These are phyloP conservation scores for Drosophila triauraria DNA, from an alignment of 1,140 invertebrate genomes.

Conservation along the genomic window DNA sequence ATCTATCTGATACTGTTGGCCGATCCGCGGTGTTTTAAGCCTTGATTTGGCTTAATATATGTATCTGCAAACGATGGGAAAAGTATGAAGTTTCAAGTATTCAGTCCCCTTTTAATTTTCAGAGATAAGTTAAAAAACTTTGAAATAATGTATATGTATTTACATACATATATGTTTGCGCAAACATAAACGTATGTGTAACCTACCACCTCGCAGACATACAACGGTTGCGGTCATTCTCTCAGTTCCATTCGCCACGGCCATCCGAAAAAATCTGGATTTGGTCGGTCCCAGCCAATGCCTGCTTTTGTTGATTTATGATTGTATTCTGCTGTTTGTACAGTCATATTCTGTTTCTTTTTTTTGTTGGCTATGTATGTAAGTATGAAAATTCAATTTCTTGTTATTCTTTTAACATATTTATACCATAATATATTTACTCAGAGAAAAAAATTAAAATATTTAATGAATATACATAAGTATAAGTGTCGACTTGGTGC, in stretches of 20 bases:
- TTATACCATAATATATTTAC: too few species aligned
- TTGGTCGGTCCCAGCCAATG: constrained; percentile 44
- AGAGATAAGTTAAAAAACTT: neutral
- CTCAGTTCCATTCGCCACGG: constrained; percentile 9
- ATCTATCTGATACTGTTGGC: too few species aligned
- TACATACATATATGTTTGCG: neutral
- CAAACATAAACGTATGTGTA: neutral
- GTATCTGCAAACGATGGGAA: too few species aligned
- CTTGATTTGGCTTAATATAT: too few species aligned
- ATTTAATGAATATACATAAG: too few species aligned
- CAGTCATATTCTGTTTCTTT: constrained; percentile 2
- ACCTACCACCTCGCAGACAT: neutral
- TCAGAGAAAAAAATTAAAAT: too few species aligned
- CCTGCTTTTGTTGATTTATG: constrained; percentile 17
- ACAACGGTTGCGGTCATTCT: neutral
- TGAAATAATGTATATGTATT: neutral
- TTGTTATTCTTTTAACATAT: too few species aligned
- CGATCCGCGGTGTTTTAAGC: too few species aligned
- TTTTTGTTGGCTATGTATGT: constrained; percentile 10
- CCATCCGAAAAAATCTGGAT: constrained; percentile 63
- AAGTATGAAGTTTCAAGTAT: neutral
- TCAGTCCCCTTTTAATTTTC: neutral
- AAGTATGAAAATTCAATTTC: too few species aligned
- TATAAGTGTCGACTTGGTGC: too few species aligned
- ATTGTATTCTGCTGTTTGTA: neutral